These are phyloP conservation scores for Drosophila fuyamai DNA, from an alignment of 1,140 invertebrate genomes.

Conservation along the genomic window DNA sequence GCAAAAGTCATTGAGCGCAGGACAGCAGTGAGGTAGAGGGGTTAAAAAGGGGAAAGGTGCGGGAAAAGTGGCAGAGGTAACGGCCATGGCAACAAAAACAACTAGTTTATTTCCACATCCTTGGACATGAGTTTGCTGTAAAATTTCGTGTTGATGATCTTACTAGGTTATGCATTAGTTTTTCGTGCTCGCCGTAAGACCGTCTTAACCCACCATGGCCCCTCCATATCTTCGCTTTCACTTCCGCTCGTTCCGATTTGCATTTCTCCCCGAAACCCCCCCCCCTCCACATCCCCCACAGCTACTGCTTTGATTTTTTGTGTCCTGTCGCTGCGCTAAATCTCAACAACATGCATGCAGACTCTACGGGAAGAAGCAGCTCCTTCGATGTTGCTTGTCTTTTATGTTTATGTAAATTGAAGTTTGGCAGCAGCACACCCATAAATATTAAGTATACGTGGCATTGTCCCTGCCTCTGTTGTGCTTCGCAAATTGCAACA, in stretches of 20 bases:
- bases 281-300: constrained; percentile 27
- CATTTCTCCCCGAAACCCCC: constrained; percentile 31
- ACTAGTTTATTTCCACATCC: constrained; percentile 79
- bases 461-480: constrained; percentile 40
- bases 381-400: constrained; percentile 58
- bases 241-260: constrained; percentile 56
- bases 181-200: constrained; percentile 47
- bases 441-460: constrained; percentile 80
- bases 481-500: constrained; percentile 59
- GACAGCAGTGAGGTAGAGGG: constrained; percentile 42
- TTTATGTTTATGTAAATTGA: constrained; percentile 84
- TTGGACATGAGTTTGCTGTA: constrained; percentile 83
- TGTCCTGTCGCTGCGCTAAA: constrained; percentile 71
- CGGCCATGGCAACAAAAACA: constrained; percentile 67
- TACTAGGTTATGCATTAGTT: constrained; percentile 84
- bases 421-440: constrained; percentile 59
- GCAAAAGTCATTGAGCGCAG: constrained; percentile 82
- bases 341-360: constrained; percentile 62
- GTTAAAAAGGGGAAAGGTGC: background rate
- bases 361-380: constrained; percentile 22
- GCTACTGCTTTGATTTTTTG: constrained; percentile 76
- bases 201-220: background rate
- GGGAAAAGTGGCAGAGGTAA: background rate
- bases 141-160: constrained; percentile 84
- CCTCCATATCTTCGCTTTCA: constrained; percentile 37